Evolutionary conservation across 2,888 invertebrate species (phyloP).

Genomic region (Serripes groenlandicus): DNA sequence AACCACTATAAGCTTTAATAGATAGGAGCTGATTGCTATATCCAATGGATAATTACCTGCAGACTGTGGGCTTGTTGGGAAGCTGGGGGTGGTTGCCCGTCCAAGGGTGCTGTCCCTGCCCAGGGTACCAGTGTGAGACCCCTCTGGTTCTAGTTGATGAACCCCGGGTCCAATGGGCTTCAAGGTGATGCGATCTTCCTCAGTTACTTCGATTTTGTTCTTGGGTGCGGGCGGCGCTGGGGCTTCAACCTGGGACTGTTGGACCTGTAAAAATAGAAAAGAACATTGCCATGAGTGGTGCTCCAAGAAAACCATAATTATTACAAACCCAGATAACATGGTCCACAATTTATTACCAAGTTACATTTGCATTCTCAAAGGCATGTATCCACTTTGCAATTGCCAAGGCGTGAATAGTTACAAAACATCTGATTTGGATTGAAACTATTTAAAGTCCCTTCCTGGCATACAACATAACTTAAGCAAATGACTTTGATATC

Average conservation of each 20-base stretch:
- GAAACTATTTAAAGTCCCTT: too few relatives aligned
- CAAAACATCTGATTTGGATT: too few relatives aligned
- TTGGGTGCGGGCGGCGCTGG: slow-evolving; percentile 55
- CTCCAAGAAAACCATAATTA: too few relatives aligned
- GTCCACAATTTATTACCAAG: too few relatives aligned
- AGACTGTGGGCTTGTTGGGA: slow-evolving; percentile 78
- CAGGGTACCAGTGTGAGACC: slow-evolving; percentile 75
- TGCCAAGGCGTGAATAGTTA: too few relatives aligned
- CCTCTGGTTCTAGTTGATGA: slow-evolving; percentile 84
- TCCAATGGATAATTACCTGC: slow-evolving; percentile 81
- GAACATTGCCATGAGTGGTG: too few relatives aligned
- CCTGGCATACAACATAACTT: too few relatives aligned
- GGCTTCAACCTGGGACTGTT: slow-evolving; percentile 68
- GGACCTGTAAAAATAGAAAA: slow-evolving; percentile 13
- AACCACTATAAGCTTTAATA: too few relatives aligned
- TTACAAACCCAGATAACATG: too few relatives aligned
- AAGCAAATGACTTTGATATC: too few relatives aligned
- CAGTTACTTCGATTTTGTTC: slow-evolving; percentile 79
- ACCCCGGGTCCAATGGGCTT: slow-evolving; percentile 86
- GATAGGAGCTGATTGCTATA: not conserved
- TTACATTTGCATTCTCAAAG: too few relatives aligned
- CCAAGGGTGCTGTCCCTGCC: slow-evolving; percentile 72
- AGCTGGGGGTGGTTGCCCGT: slow-evolving; percentile 77
- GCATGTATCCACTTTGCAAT: too few relatives aligned
- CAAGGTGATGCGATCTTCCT: slow-evolving; percentile 85